These are phyloP conservation scores for Xerus inauris DNA, from an alignment of 2,113 vertebrate genomes.

Conservation along the genomic window DNA sequence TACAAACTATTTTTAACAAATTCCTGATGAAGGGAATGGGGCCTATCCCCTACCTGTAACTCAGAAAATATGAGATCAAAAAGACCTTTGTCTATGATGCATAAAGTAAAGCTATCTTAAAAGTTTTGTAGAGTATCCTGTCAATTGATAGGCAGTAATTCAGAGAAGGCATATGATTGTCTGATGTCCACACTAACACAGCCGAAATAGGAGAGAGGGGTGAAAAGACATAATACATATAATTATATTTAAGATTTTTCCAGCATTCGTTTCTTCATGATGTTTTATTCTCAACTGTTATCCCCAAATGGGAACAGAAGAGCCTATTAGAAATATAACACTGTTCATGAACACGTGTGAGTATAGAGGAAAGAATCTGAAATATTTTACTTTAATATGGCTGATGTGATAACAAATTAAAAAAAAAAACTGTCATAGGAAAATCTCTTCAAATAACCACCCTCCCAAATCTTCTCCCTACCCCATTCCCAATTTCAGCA, in stretches of 20 bases:
- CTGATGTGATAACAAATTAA: neutral
- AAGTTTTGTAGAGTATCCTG: neutral
- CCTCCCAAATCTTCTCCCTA: neutral
- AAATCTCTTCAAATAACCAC: neutral
- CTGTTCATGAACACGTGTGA: neutral
- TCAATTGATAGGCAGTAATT: neutral
- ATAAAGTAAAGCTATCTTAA: neutral
- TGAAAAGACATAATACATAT: rapidly evolving
- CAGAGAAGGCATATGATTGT: neutral
- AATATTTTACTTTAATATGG: neutral
- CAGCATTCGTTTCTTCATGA: neutral
- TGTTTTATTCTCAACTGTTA: neutral
- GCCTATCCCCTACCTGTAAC: rapidly evolving
- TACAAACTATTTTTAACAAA: neutral
- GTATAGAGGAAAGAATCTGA: neutral
- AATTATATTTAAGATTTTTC: neutral
- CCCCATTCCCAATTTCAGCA: neutral
- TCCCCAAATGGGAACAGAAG: neutral
- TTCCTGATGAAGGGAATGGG: neutral
- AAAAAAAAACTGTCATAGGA: neutral
- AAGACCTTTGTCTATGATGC: rapidly evolving
- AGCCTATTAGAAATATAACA: neutral
- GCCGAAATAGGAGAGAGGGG: neutral
- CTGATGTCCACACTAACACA: rapidly evolving
- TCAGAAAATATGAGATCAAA: neutral